These are phyloP conservation scores for Micromys minutus DNA, from an alignment of 2,113 vertebrate genomes.

Conservation along the genomic window DNA sequence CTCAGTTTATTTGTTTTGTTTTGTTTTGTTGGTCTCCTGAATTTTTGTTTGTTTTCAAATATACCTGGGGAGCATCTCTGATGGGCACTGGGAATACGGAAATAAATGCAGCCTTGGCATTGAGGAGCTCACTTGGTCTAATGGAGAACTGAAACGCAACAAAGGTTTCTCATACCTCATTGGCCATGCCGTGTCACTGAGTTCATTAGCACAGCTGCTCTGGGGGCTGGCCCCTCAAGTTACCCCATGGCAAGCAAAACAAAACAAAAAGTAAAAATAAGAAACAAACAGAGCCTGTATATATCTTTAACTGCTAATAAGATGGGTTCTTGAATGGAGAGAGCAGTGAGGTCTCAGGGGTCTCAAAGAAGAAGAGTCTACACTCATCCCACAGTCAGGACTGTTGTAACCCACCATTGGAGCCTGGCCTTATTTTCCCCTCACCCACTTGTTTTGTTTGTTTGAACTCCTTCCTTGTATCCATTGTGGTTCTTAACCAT, in stretches of 20 bases:
- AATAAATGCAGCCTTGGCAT: background rate
- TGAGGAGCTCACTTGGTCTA: background rate
- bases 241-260: background rate
- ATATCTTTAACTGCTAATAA: background rate
- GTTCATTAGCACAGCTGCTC: background rate
- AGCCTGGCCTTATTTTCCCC: too few relatives aligned
- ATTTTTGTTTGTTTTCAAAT: background rate
- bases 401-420: too few relatives aligned
- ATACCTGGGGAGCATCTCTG: background rate
- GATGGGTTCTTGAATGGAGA: background rate
- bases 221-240: too few relatives aligned
- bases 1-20: background rate
- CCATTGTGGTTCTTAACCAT: too few relatives aligned
- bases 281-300: background rate
- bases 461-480: too few relatives aligned
- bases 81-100: background rate
- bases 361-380: background rate
- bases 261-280: background rate
- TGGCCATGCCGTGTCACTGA: fast-evolving
- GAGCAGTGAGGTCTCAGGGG: background rate
- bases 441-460: too few relatives aligned
- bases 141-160: background rate
- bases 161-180: background rate
- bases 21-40: too few relatives aligned
- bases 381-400: background rate